These are phyloP conservation scores for Anguilla anguilla DNA, from an alignment of 2,797 vertebrate genomes.

Conservation along the genomic window DNA sequence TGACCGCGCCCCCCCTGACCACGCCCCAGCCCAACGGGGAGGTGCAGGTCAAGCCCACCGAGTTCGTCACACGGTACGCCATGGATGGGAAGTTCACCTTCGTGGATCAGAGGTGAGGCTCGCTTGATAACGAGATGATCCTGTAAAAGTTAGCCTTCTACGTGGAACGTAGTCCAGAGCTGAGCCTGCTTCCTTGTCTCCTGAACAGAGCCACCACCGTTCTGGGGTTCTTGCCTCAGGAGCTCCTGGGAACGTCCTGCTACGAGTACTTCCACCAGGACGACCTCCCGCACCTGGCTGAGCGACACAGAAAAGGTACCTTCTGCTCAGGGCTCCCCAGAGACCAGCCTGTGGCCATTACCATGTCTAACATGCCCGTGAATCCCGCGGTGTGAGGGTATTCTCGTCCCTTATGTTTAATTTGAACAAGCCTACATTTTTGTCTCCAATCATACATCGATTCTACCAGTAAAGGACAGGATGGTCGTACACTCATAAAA, in stretches of 20 bases:
- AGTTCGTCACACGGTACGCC: slow-evolving; percentile 90
- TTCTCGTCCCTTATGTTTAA: no score
- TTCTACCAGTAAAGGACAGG: no score
- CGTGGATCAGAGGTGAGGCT: slow-evolving; percentile 88
- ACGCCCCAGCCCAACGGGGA: slow-evolving; percentile 78
- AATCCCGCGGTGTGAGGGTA: no score
- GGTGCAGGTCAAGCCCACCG: slow-evolving; percentile 84
- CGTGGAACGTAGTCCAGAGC: no score
- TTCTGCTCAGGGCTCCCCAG: neutral
- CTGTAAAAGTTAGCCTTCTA: no score
- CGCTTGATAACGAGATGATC: no score
- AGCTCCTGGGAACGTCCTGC: slow-evolving; percentile 92
- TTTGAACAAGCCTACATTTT: no score
- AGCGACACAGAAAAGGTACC: slow-evolving; percentile 88
- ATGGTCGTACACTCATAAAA: no score
- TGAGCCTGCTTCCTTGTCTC: no score
- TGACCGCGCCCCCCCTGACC: slow-evolving; percentile 51
- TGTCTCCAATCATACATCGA: no score
- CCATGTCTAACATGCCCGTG: no score
- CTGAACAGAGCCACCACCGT: slow-evolving; percentile 84
- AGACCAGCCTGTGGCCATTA: no score
- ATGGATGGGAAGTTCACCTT: slow-evolving; percentile 96
- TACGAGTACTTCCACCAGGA: slow-evolving; percentile 97
- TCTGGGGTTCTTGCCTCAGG: slow-evolving; percentile 93
- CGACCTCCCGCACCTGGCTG: slow-evolving; percentile 86